phyloP scores from a whole-genome alignment of 2,113 vertebrate genomes.

The Globicephala melas region DNA sequence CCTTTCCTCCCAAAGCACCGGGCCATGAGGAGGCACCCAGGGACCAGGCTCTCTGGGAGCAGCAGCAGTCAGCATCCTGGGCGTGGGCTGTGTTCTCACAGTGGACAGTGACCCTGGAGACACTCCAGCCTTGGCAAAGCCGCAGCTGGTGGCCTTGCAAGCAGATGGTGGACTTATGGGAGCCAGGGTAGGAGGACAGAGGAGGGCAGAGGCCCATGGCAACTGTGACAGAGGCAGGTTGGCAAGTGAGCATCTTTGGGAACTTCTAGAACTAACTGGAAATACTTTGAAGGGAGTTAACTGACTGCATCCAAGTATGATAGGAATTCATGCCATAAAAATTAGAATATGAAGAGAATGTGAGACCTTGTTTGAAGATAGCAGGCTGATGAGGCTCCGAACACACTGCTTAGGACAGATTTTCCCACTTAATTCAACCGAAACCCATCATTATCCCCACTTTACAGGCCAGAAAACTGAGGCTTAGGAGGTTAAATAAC shows the following conservation, averaged over 20 bases:
- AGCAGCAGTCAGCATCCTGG: neutral
- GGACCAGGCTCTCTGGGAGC: neutral
- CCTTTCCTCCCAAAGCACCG: neutral
- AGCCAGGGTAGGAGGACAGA: neutral
- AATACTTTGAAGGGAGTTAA: neutral
- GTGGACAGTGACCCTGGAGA: neutral
- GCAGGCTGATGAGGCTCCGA: neutral
- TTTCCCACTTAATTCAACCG: neutral
- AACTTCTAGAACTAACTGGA: slow-evolving; percentile 9
- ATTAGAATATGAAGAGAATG: neutral
- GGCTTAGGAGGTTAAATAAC: neutral
- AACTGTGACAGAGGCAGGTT: neutral
- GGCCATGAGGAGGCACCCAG: neutral
- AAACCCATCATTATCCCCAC: neutral
- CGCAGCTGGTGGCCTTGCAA: neutral
- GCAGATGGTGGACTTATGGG: neutral
- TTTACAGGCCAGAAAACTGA: neutral
- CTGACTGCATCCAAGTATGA: neutral
- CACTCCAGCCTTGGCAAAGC: neutral
- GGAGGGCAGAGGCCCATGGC: neutral
- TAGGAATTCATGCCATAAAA: neutral
- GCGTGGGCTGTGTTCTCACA: neutral
- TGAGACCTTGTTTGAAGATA: neutral
- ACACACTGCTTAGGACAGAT: neutral
- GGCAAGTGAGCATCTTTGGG: neutral